Base-by-base conservation (phyloP, 1,140 invertebrate genomes). In the Macrobrachium rosenbergii region DNA sequence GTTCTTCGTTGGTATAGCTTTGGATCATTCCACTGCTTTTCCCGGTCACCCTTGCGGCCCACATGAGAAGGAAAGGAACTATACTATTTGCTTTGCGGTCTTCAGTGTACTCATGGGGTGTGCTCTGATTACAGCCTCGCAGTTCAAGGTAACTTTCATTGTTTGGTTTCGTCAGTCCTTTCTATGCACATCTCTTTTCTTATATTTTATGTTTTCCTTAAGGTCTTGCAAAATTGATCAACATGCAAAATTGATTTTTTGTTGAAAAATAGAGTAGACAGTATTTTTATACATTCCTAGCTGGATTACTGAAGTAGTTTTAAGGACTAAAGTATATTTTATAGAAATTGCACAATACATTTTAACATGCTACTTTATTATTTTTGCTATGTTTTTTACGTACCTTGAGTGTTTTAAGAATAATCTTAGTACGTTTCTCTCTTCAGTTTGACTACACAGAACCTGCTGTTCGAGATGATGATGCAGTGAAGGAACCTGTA, bases 1-100 rank as follows among this genome's bases (percentile, higher is more conserved):
- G 98, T 99, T 99, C 92, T 96, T 99, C 91, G 97, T 99, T 72
- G 98, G 98, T 62, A 98, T 99, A 89, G 98, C 97, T n/a, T 93
- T 99, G 64, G 99, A 99, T 93, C 97, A 99, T 91, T 98, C 98
- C 0, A 91, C 99, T 94, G 89, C 95, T 93, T 90, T 99, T 96
- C 96, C 94, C 37, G 83, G 89, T 90, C 96, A 97, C 92, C 98
- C 98, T 0, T 99, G 98, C 91, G 95, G 95, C 0, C 96, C 96
- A 2, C 95, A 97, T 89, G 94, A 95, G 83, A 95, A 95, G 91
- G 98, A 99, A 91, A 98, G 99, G 91, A 99, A 99, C 92, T 99
- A 99, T 92, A 99, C 97, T 6, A 97, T 99, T 73, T 99, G 98
- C 92, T 99, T 99, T 92, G 97, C 98, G 0, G 98, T 98, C 19